Base-by-base conservation (phyloP, 1,140 invertebrate species). In the Hormaphis cornu region DNA sequence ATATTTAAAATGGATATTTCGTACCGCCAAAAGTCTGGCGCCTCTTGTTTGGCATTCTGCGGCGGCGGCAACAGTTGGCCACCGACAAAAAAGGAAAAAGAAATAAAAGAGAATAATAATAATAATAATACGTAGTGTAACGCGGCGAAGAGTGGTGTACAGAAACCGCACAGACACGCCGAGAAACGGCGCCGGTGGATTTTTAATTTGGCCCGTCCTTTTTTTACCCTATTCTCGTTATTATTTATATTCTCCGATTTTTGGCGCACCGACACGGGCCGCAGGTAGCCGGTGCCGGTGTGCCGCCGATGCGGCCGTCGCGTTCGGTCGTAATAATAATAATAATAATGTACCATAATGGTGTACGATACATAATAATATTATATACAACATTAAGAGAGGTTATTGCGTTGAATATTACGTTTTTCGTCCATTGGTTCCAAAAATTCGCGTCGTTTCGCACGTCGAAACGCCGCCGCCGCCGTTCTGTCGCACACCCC, bases 1-100 rank as follows among this genome's bases (percentile, higher is more conserved):
- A 66, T 66, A 66, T 66, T 66, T 66, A 66, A 66, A 66, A 66
- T 66, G 61, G 61, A 66, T 66, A 66, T 66, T 66, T 66, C 61
- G 61, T 66, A 66, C 61, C 42, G 18, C 42, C 44, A 48, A 66
- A 66, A 66, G 61, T 66, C 61, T 66, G 61, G 61, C 61, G 61
- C 61, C 61, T 66, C 61, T 66, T 66, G 61, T 66, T 66, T 66
- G 61, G 61, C 61, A 66, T 66, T 66, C 61, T 66, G 61, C 61
- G 61, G 42, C 42, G 6, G 42, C 42, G 18, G 44, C 61, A 66
- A 46, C 44, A 48, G 61, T 44, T 46, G 40, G 44, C 28, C 61
- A 26, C 61, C 61, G 61, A 46, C 61, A 48, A 50, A 46, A 66
- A 59, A 61, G 48, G 33, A 63, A 35, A 58, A 56, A 35, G 33